Percentiles rank a stretch among this genome's conserved stretches.
Conservation (phyloP, 2,113 vertebrate genomes). For the Mesoclemmys tuberculata region DNA sequence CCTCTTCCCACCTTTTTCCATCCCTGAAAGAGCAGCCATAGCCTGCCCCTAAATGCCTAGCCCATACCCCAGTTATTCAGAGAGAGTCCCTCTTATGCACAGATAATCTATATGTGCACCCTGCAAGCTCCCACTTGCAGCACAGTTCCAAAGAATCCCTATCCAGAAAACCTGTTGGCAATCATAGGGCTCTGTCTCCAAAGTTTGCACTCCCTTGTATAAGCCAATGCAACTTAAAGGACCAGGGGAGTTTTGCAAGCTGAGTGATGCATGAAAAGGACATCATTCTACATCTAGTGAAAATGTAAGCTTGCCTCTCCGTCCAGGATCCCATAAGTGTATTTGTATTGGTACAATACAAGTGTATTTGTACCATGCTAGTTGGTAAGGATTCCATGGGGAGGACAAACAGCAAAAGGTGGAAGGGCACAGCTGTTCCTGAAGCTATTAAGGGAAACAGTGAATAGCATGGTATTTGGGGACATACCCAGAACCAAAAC, state of each 20-base stretch:
- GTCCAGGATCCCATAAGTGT: background rate
- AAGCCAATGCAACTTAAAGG: background rate
- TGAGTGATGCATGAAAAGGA: background rate
- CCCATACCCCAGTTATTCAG: background rate
- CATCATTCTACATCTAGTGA: background rate
- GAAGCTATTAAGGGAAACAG: background rate
- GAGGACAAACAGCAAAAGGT: background rate
- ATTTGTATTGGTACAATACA: background rate
- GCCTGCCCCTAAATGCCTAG: background rate
- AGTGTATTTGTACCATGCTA: no score
- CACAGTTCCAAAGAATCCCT: background rate
- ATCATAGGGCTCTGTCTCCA: background rate
- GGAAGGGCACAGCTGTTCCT: background rate
- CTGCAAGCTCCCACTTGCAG: background rate
- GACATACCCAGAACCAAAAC: constrained; percentile 17
- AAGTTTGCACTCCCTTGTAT: rapidly evolving
- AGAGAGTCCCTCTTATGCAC: background rate
- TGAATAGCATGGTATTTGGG: background rate
- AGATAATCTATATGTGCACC: background rate
- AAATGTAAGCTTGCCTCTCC: background rate
- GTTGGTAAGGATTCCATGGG: background rate
- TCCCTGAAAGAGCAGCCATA: background rate
- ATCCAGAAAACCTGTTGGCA: background rate
- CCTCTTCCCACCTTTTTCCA: background rate
- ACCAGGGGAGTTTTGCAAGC: background rate